Conservation (phyloP, 2,113 vertebrate genomes). For the Antechinus flavipes region DNA sequence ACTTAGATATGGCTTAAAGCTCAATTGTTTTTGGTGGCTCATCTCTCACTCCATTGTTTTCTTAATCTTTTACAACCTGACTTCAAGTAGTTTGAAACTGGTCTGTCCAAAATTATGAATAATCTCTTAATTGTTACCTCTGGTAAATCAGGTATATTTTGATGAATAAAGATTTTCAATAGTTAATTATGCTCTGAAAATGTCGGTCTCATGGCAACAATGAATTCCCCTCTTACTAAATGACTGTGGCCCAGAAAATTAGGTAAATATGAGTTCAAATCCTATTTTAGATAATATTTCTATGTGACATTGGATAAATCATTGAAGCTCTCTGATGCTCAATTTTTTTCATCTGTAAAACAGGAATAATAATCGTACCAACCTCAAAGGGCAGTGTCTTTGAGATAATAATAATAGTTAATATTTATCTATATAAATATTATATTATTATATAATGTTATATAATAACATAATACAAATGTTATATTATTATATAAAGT, state of each 20-base stretch:
- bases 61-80: not conserved
- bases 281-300: not conserved
- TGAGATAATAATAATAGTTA: not conserved
- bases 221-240: not conserved
- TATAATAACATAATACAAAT: too few relatives aligned
- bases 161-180: conserved; percentile 35
- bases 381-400: not conserved
- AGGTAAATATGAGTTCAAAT: not conserved
- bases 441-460: too few relatives aligned
- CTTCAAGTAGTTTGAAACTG: not conserved
- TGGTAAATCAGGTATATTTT: not conserved
- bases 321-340: not conserved
- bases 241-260: not conserved
- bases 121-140: not conserved
- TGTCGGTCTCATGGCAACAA: not conserved
- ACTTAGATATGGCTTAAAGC: not conserved
- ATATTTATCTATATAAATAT: not conserved
- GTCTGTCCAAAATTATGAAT: not conserved
- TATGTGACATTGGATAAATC: not conserved
- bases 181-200: not conserved
- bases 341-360: too few relatives aligned
- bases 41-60: not conserved
- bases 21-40: not conserved
- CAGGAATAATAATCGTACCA: too few relatives aligned
- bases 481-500: too few relatives aligned